These are phyloP conservation scores for Stenotaenia linearis DNA, from an alignment of 2,888 invertebrate genomes.

Conservation along the genomic window DNA sequence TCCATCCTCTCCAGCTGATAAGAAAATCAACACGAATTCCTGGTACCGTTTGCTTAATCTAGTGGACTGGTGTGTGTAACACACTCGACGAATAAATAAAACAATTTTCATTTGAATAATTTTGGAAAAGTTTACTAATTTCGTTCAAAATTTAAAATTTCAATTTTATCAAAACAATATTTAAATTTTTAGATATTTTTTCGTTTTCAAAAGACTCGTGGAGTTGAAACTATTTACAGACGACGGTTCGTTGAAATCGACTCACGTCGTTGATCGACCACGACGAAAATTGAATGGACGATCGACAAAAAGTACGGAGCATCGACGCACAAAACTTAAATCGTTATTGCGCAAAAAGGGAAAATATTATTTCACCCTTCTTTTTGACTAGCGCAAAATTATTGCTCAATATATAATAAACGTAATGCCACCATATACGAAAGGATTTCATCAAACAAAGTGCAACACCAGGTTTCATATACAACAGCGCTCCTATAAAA, in stretches of 20 bases:
- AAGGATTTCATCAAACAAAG: constrained; percentile 19
- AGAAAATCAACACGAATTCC: constrained; percentile 9
- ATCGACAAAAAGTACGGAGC: neutral
- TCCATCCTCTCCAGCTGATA: constrained; percentile 15
- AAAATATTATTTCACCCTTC: neutral
- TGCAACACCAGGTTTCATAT: constrained; percentile 17
- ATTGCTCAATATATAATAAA: constrained; percentile 1
- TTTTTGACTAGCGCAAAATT: neutral
- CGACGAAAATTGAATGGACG: neutral
- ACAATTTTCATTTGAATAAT: neutral
- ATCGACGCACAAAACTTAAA: neutral
- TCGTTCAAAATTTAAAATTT: neutral
- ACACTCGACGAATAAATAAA: neutral
- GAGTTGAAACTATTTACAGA: neutral
- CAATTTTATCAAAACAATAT: neutral
- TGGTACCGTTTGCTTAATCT: neutral
- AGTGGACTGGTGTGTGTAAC: neutral
- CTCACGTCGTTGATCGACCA: neutral
- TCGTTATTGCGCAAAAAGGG: neutral
- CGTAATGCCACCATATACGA: neutral
- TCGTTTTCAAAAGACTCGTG: neutral
- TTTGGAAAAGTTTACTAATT: neutral
- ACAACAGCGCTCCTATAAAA: neutral
- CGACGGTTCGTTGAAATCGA: neutral
- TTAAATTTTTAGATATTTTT: neutral